phyloP scores from a whole-genome alignment of 2,113 vertebrate species.

The Aplodontia rufa region DNA sequence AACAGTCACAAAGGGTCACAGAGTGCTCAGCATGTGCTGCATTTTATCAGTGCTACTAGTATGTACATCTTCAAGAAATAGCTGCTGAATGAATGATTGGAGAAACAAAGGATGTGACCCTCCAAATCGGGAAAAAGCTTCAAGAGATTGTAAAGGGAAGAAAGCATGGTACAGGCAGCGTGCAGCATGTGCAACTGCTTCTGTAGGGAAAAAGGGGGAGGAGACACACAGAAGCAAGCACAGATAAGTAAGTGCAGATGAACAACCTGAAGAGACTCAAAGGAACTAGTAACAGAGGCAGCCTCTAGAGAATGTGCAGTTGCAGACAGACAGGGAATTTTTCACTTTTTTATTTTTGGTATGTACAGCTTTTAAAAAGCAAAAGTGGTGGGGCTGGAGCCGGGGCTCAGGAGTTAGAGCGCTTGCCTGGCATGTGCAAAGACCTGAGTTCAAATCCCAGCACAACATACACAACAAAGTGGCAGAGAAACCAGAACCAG shows the following conservation, averaged over 20 bases:
- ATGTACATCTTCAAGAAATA: not conserved
- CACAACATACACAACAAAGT: too few relatives aligned
- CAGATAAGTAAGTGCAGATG: too few relatives aligned
- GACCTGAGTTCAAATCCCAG: too few relatives aligned
- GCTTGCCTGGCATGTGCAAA: too few relatives aligned
- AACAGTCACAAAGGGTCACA: not conserved
- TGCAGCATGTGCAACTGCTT: not conserved
- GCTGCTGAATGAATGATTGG: not conserved
- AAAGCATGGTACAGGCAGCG: not conserved
- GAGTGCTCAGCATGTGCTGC: not conserved
- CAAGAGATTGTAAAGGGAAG: not conserved
- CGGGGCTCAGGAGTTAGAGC: too few relatives aligned
- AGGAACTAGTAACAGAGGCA: not conserved
- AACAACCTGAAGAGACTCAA: not conserved
- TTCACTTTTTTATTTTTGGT: not conserved
- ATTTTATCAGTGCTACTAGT: not conserved
- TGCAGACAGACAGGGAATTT: not conserved
- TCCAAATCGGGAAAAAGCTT: not conserved
- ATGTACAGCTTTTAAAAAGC: slow-evolving; percentile 15
- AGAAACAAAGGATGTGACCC: not conserved
- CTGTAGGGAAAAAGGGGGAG: not conserved
- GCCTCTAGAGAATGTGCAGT: not conserved
- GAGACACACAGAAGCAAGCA: not conserved
- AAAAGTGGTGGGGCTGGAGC: too few relatives aligned
- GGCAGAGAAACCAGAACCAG: too few relatives aligned